phyloP scores from a whole-genome alignment of 2,797 vertebrate genomes.

The Pangasius macronema region DNA sequence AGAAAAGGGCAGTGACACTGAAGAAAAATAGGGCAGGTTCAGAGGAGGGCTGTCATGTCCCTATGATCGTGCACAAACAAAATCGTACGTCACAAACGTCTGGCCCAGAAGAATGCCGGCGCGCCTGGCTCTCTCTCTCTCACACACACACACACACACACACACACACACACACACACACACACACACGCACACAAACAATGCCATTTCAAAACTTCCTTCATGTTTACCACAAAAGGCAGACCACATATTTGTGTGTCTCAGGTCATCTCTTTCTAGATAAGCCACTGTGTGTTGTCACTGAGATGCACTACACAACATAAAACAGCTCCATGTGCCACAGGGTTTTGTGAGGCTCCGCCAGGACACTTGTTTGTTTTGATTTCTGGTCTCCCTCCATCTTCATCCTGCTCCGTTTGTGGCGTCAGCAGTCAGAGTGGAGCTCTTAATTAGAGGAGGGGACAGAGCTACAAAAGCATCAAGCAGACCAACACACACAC shows the following conservation, averaged over 20 bases:
- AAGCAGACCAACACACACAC: constrained; percentile 69
- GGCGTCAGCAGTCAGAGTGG: constrained; percentile 73
- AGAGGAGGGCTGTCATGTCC: constrained; percentile 46
- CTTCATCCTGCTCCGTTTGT: constrained; percentile 65
- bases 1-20: not conserved
- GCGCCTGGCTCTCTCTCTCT: not conserved
- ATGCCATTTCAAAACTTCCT: constrained; percentile 23
- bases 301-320: constrained; percentile 31
- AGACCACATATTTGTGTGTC: constrained; percentile 34
- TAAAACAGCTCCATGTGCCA: constrained; percentile 37
- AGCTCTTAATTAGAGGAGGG: constrained; percentile 75
- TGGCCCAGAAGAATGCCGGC: constrained; percentile 29
- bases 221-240: constrained; percentile 12
- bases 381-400: constrained; percentile 55
- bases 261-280: constrained; percentile 39
- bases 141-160: not conserved
- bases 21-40: constrained; percentile 24
- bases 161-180: constrained; percentile 3
- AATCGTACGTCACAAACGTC: constrained; percentile 47
- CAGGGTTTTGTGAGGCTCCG: constrained; percentile 26
- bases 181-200: not conserved
- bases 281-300: constrained; percentile 41
- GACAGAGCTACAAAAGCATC: constrained; percentile 70
- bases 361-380: constrained; percentile 52
- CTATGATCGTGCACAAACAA: constrained; percentile 41